Conservation (phyloP, 2,797 vertebrate genomes). For the Eutrigla gurnardus region DNA sequence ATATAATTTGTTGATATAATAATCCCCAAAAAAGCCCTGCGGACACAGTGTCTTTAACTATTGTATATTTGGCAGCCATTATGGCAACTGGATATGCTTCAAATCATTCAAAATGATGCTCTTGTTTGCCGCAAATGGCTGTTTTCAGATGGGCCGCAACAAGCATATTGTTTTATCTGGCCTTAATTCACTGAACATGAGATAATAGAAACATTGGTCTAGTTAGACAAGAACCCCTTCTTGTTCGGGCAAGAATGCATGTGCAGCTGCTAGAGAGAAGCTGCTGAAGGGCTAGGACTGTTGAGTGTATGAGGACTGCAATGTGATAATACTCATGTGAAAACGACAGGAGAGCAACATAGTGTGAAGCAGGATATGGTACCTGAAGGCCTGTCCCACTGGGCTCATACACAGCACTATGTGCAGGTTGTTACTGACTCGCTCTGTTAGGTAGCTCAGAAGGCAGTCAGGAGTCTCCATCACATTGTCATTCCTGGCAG, state of each 20-base stretch:
- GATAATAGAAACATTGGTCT: too few species aligned
- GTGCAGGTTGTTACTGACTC: conserved; percentile 91
- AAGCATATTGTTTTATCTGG: too few species aligned
- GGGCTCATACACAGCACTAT: conserved; percentile 92
- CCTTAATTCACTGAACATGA: too few species aligned
- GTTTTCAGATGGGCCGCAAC: not conserved
- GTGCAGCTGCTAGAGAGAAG: not conserved
- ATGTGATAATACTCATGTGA: not conserved
- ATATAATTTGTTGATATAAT: conserved; percentile 5
- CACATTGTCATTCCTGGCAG: conserved; percentile 84
- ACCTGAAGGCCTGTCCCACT: conserved; percentile 92
- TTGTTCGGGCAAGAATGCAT: conserved; percentile 8
- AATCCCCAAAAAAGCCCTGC: not conserved
- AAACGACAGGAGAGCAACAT: not conserved
- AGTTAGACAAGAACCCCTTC: too few species aligned
- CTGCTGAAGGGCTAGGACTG: not conserved
- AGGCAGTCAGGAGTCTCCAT: conserved; percentile 86
- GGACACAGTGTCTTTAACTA: not conserved
- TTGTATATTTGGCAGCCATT: conserved; percentile 7
- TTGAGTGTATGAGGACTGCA: conserved; percentile 2
- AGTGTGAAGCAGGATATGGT: not conserved
- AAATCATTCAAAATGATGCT: not conserved
- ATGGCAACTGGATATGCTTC: not conserved
- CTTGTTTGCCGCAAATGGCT: not conserved
- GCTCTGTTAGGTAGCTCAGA: conserved; percentile 89